Evolutionary conservation across 2,797 vertebrate genomes (phyloP), one percentile per base, ranked within the genome.

Genomic region (Telmatherina bonti): DNA sequence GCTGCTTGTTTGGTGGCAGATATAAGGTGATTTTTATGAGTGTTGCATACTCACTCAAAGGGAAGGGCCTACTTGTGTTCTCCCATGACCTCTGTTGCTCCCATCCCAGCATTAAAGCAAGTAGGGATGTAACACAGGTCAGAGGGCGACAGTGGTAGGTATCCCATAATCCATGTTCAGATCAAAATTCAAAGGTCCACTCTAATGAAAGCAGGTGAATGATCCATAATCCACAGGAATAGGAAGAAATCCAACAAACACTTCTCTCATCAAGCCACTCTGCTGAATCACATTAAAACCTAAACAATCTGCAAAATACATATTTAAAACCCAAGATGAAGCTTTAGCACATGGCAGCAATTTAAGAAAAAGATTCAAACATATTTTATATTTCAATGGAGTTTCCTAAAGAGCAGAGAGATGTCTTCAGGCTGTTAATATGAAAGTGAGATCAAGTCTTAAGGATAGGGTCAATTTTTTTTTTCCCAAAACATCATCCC

Each of bases 251-350:
- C 70, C 57, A 52, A 59, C 74, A 85, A 85, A 82, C 67, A 69
- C 67, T 67, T 51, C 1, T 57, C 75, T 86, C 77, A 86, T 85
- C 74, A 84, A 80, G 71, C 76, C 67, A 61, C 79, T 74, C 55
- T 67, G 72, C 58, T 80, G 77, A 88, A 88, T 85, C 53, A 77
- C 55, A 88, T 87, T 87, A 86, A 89, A 85, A 79, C 57, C 72
- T 55, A 85, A 82, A 88, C 67, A 89, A 84, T 82, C 78, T 81
- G 84, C 74, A 85, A 82, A 86, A 84, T 86, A 73, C 82, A 85
- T 84, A 82, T 87, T 85, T 78, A 83, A 88, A 85, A 70, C 82
- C 74, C 78, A 7, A 45, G 75, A 58, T 72, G 57, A 20, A 68
- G 70, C 61, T 76, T 82, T 60, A 63, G 61, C 76, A 73, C 66